Conservation (phyloP, 2,888 invertebrate genomes). For the Gymnoscelis rufifasciata region DNA sequence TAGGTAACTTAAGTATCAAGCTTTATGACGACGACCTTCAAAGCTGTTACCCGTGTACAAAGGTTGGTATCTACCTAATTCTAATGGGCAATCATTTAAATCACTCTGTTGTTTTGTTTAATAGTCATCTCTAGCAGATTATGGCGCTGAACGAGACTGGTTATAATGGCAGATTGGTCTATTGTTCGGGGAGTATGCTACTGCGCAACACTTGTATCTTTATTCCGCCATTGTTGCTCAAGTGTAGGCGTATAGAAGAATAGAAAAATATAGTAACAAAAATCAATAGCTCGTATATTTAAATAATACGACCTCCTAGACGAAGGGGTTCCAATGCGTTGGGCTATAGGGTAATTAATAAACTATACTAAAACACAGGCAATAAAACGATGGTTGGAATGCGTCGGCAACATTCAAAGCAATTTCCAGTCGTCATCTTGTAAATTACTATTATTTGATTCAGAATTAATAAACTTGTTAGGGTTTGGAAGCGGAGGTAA, state of each 20-base stretch:
- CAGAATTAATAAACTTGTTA: slow-evolving; percentile 79
- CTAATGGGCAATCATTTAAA: slow-evolving; percentile 46
- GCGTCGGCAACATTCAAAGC: slow-evolving; percentile 68
- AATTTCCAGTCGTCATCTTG: slow-evolving; percentile 67
- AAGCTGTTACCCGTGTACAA: slow-evolving; percentile 21
- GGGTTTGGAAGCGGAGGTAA: slow-evolving; percentile 72
- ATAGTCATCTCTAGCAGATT: slow-evolving; percentile 47
- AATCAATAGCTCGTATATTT: slow-evolving; percentile 15
- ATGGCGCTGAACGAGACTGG: slow-evolving; percentile 42
- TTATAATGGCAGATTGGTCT: slow-evolving; percentile 51
- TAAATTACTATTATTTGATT: slow-evolving; percentile 77
- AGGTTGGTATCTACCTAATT: slow-evolving; percentile 29
- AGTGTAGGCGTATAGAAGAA: slow-evolving; percentile 51
- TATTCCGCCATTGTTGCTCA: slow-evolving; percentile 46
- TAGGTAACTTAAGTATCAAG: slow-evolving; percentile 30
- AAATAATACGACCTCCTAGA: slow-evolving; percentile 10
- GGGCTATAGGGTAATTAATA: slow-evolving; percentile 56
- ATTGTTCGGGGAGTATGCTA: slow-evolving; percentile 63
- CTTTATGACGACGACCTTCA: slow-evolving; percentile 38
- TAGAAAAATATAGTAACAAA: slow-evolving; percentile 23
- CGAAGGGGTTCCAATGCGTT: slow-evolving; percentile 21
- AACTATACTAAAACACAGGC: slow-evolving; percentile 54
- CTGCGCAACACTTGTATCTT: slow-evolving; percentile 58
- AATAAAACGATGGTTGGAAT: slow-evolving; percentile 70
- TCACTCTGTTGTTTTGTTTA: slow-evolving; percentile 48